phyloP scores from a whole-genome alignment of 2,797 vertebrate genomes.

The Amniataba percoides region DNA sequence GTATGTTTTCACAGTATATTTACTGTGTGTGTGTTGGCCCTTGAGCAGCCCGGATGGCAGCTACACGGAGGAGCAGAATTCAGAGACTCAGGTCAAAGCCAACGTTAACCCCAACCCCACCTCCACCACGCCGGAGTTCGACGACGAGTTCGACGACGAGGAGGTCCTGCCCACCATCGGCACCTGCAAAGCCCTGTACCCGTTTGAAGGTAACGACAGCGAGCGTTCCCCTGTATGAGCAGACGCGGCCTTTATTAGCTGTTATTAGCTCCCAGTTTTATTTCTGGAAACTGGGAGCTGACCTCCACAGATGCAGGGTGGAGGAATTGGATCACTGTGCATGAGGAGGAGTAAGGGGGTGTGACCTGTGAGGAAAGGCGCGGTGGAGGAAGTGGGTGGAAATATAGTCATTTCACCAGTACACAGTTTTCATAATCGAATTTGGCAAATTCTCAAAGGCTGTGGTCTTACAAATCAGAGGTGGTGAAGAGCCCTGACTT shows the following conservation, averaged over 20 bases:
- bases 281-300: not conserved
- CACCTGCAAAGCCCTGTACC: slow-evolving; percentile 97
- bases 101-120: slow-evolving; percentile 71
- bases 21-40: slow-evolving; percentile 89
- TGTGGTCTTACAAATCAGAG: slow-evolving; percentile 10
- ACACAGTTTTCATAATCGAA: not conserved
- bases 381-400: slow-evolving; percentile 27
- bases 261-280: not conserved
- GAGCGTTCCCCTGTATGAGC: no score
- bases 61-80: slow-evolving; percentile 98
- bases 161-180: slow-evolving; percentile 95
- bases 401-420: not conserved
- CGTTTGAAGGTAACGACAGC: slow-evolving; percentile 91
- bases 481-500: not conserved
- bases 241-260: not conserved
- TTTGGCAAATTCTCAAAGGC: slow-evolving; percentile 6
- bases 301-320: not conserved
- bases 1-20: slow-evolving; percentile 87
- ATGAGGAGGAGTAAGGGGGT: slow-evolving; percentile 21
- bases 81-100: slow-evolving; percentile 93
- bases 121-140: slow-evolving; percentile 87
- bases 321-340: slow-evolving; percentile 17
- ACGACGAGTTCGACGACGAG: slow-evolving; percentile 96
- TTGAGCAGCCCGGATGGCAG: slow-evolving; percentile 99
- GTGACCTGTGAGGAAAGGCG: slow-evolving; percentile 37